Evolutionary conservation across 2,113 vertebrate genomes (phyloP).

Genomic region (Pelmatolapia mariae): DNA sequence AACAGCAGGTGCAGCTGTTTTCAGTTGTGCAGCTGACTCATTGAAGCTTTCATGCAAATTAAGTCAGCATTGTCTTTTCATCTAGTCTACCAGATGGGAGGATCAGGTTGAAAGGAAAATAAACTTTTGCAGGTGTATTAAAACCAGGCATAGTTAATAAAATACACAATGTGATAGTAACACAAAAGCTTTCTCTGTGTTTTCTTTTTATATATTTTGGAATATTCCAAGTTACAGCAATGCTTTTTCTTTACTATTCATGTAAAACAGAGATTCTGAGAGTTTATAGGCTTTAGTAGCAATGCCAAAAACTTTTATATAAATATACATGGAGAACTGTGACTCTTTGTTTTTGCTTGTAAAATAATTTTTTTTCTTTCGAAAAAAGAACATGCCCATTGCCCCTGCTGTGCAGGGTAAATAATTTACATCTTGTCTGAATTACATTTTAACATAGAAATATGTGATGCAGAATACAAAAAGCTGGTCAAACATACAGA

Average conservation of each 20-base stretch:
- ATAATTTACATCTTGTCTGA: neutral
- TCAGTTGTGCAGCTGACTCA: slow-evolving; percentile 30
- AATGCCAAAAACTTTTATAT: neutral
- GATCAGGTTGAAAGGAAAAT: slow-evolving; percentile 43
- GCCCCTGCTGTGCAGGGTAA: neutral
- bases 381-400: neutral
- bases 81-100: slow-evolving; percentile 38
- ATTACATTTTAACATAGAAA: neutral
- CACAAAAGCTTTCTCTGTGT: neutral
- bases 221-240: neutral
- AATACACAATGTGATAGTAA: slow-evolving; percentile 5
- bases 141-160: slow-evolving; percentile 18
- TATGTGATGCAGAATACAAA: neutral
- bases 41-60: slow-evolving; percentile 51
- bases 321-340: neutral
- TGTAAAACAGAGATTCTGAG: neutral
- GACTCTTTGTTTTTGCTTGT: neutral
- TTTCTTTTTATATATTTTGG: neutral
- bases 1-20: slow-evolving; percentile 43
- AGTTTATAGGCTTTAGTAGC: neutral
- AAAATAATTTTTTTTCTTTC: neutral
- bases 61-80: slow-evolving; percentile 38
- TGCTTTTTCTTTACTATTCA: neutral
- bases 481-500: neutral
- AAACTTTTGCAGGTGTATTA: slow-evolving; percentile 21